Evolutionary conservation across 2,113 vertebrate genomes (phyloP).

Genomic region (Proterorhinus semilunaris): DNA sequence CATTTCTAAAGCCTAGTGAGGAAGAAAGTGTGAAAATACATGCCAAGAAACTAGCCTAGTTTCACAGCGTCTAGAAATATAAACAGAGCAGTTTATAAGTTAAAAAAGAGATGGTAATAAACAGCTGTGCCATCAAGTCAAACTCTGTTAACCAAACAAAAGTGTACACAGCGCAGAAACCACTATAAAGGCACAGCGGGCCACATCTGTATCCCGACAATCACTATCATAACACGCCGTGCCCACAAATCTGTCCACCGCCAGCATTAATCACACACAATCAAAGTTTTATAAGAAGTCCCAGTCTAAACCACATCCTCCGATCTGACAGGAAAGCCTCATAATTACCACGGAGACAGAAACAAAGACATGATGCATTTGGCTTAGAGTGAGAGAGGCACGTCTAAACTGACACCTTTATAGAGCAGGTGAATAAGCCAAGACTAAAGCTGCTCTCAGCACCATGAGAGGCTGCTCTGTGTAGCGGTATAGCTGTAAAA

Average conservation of each 20-base stretch:
- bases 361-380: conserved; percentile 42
- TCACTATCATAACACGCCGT: conserved; percentile 49
- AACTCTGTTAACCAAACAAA: conserved; percentile 39
- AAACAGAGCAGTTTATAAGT: neutral
- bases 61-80: neutral
- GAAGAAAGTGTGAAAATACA: neutral
- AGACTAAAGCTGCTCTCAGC: conserved; percentile 37
- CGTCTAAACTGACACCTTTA: conserved; percentile 62
- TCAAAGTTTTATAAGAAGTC: conserved; percentile 42
- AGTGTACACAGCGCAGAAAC: conserved; percentile 44
- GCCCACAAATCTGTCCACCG: conserved; percentile 46
- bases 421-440: conserved; percentile 42
- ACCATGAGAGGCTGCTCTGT: conserved; percentile 61
- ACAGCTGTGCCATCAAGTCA: conserved; percentile 33
- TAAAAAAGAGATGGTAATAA: conserved; percentile 23
- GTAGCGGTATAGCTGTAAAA: conserved; percentile 48
- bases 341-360: conserved; percentile 25
- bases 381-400: conserved; percentile 35
- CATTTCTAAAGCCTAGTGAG: too few species aligned
- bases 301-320: conserved; percentile 60
- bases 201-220: conserved; percentile 45
- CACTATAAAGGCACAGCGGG: conserved; percentile 38
- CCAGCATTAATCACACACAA: conserved; percentile 60
- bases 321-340: conserved; percentile 50
- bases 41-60: conserved; percentile 10